These are phyloP conservation scores for Gasterosteus aculeatus DNA, from an alignment of 2,113 vertebrate species.

Conservation along the genomic window DNA sequence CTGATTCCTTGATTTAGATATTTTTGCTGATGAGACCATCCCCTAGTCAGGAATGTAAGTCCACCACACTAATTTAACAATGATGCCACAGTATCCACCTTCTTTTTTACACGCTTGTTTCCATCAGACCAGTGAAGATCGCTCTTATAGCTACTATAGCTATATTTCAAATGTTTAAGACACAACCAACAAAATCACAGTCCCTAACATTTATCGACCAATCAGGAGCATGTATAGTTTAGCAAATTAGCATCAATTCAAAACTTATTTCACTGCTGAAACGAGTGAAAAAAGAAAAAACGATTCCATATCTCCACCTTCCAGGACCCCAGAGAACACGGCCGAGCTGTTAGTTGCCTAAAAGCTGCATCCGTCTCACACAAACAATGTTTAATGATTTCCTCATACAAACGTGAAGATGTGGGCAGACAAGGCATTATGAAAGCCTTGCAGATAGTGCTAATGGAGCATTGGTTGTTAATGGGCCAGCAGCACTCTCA, in stretches of 20 bases:
- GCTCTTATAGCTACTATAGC: not conserved
- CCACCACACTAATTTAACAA: not conserved
- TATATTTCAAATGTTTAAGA: not conserved
- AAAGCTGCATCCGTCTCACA: conserved; percentile 63
- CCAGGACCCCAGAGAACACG: conserved; percentile 55
- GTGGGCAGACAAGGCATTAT: conserved; percentile 76
- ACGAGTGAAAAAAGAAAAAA: conserved; percentile 37
- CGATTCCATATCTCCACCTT: conserved; percentile 47
- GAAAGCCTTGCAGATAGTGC: conserved; percentile 78
- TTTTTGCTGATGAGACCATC: not conserved
- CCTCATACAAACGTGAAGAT: conserved; percentile 77
- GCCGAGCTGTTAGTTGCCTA: conserved; percentile 57
- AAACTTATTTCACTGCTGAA: conserved; percentile 23
- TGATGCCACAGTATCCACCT: not conserved
- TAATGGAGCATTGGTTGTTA: conserved; percentile 82
- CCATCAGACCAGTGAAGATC: not conserved
- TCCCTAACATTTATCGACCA: not conserved
- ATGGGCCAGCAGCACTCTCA: conserved; percentile 79
- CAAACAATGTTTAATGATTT: conserved; percentile 81
- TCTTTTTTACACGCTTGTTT: not conserved
- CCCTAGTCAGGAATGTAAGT: not conserved
- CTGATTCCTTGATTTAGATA: not conserved
- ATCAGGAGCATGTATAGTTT: not conserved
- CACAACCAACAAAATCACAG: not conserved
- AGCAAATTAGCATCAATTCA: conserved; percentile 10